A percentile compares a stretch with the other conserved stretches of the same genome.
These are phyloP conservation scores for Lagria hirta DNA, from an alignment of 2,888 invertebrate species.

Conservation along the genomic window DNA sequence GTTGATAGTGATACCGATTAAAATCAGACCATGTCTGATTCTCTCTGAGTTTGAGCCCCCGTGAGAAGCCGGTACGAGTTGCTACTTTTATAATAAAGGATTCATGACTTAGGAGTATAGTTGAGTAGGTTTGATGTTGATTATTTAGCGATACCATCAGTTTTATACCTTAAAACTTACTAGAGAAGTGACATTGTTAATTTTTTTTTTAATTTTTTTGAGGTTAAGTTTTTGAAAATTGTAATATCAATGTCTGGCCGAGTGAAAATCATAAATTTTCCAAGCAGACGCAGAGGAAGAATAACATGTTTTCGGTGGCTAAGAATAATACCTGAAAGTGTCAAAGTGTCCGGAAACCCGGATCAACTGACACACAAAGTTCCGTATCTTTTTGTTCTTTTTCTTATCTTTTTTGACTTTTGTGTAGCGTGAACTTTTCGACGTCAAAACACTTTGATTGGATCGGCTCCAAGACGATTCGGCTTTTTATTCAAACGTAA, in stretches of 20 bases:
- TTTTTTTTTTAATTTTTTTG: too few species aligned
- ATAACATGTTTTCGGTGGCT: conserved; percentile 18
- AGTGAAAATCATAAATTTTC: conserved; percentile 16
- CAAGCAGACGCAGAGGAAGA: conserved; percentile 9
- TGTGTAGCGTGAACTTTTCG: conserved; percentile 11
- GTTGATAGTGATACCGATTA: too few species aligned
- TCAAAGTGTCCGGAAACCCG: conserved; percentile 16
- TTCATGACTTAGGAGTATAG: too few species aligned
- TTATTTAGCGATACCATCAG: too few species aligned
- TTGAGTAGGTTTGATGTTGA: too few species aligned
- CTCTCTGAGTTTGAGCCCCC: too few species aligned
- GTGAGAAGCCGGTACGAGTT: too few species aligned
- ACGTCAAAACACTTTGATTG: conserved; percentile 19
- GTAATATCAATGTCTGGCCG: conserved; percentile 15
- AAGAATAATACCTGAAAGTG: conserved; percentile 18
- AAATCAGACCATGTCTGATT: too few species aligned
- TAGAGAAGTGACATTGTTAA: too few species aligned
- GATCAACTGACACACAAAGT: conserved; percentile 17
- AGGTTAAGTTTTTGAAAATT: conserved; percentile 12
- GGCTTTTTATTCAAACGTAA: too few species aligned
- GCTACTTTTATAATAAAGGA: too few species aligned
- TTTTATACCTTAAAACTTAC: too few species aligned
- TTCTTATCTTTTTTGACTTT: conserved; percentile 13
- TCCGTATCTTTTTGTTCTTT: conserved; percentile 8
- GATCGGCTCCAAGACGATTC: conserved; percentile 15